Percentiles rank a stretch among this genome's conserved stretches.
Evolutionary conservation across 2,113 vertebrate genomes (phyloP).

Genomic region (Leucosticte australis): DNA sequence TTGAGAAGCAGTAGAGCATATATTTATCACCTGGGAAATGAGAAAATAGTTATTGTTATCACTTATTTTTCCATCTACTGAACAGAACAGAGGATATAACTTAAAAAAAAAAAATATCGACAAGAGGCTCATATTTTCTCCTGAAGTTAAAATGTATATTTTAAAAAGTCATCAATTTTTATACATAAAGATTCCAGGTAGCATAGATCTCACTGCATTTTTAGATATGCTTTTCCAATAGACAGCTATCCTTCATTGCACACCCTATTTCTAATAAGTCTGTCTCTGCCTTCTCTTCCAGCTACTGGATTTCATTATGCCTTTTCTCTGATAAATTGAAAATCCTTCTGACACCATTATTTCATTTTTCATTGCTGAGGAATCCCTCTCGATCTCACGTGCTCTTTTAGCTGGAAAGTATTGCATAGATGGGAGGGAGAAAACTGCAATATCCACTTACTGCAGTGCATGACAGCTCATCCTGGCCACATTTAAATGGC

Average conservation of each 20-base stretch:
- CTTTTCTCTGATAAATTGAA: conserved; percentile 28
- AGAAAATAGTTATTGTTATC: background rate
- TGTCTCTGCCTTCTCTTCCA: background rate
- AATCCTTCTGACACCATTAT: conserved; percentile 21
- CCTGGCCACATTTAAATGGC: background rate
- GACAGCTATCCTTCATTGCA: background rate
- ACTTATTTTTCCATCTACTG: background rate
- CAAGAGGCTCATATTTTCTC: background rate
- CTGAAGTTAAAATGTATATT: background rate
- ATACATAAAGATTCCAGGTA: background rate
- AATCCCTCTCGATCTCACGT: background rate
- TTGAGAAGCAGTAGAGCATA: background rate
- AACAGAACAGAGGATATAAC: background rate
- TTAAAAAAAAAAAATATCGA: background rate
- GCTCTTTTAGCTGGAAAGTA: background rate
- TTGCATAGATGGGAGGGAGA: background rate
- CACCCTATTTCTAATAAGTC: background rate
- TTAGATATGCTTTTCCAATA: conserved; percentile 4
- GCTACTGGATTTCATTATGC: conserved; percentile 20
- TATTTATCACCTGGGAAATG: background rate
- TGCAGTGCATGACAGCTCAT: background rate
- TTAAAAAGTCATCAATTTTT: background rate
- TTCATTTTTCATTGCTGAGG: conserved; percentile 10
- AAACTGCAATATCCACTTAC: background rate
- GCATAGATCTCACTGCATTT: background rate